Evolutionary conservation across 2,888 invertebrate species (phyloP).

Genomic region (Neria commutata): DNA sequence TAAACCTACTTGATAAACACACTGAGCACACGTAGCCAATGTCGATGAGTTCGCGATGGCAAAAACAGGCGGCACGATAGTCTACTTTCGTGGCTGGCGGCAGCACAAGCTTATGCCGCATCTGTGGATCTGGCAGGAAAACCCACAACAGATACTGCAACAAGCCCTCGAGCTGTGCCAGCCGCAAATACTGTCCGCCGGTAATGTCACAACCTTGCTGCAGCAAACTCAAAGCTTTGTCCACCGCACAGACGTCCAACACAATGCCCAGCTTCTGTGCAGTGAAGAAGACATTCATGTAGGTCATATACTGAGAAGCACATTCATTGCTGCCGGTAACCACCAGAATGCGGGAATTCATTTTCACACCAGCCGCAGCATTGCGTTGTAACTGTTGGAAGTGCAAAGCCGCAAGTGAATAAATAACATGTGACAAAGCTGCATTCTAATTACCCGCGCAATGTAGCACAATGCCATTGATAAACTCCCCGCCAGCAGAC

Average conservation of each 20-base stretch:
- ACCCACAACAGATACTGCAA: constrained; percentile 74
- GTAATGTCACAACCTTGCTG: constrained; percentile 98
- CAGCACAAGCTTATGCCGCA: constrained; percentile 80
- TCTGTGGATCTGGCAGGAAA: constrained; percentile 84
- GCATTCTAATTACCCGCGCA: constrained; percentile 65
- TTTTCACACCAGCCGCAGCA: constrained; percentile 68
- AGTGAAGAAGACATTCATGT: constrained; percentile 98
- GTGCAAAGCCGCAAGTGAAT: not conserved
- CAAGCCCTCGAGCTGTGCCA: constrained; percentile 85
- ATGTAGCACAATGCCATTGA: constrained; percentile 91
- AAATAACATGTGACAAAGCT: not conserved
- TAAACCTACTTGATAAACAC: constrained; percentile 84
- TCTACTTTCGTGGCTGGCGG: constrained; percentile 92
- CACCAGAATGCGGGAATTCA: constrained; percentile 80
- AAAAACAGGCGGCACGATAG: constrained; percentile 97
- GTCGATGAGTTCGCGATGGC: constrained; percentile 92
- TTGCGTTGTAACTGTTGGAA: constrained; percentile 66
- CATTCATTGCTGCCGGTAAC: constrained; percentile 91
- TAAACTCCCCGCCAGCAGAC: constrained; percentile 86
- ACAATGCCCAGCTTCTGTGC: constrained; percentile 87
- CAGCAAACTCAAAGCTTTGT: constrained; percentile 86
- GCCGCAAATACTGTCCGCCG: constrained; percentile 87
- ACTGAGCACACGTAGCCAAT: constrained; percentile 98
- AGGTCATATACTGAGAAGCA: constrained; percentile 95
- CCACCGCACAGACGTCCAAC: constrained; percentile 91